Evolutionary conservation across 2,113 vertebrate genomes (phyloP).

Genomic region (Lepidothrix coronata): DNA sequence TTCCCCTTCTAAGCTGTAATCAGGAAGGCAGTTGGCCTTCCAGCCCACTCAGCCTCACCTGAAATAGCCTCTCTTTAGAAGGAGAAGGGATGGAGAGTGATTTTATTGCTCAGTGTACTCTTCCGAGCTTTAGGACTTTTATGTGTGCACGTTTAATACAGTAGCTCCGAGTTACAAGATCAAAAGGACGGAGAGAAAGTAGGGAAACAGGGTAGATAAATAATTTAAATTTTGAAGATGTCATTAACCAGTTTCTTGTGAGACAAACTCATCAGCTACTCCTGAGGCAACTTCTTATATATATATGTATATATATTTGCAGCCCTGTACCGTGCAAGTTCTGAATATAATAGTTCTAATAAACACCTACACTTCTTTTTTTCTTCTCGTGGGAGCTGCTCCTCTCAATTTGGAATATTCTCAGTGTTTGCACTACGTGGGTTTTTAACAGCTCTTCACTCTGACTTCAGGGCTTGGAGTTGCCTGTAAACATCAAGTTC

Average conservation of each 20-base stretch:
- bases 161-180: not conserved
- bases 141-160: not conserved
- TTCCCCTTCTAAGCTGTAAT: not conserved
- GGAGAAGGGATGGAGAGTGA: not conserved
- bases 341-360: not conserved
- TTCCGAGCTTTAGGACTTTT: not conserved
- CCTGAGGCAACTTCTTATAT: not conserved
- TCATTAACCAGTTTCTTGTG: not conserved
- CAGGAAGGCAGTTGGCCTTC: not conserved
- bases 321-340: not conserved
- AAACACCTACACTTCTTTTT: not conserved
- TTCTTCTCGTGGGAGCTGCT: not conserved
- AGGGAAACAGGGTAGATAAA: not conserved
- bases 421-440: rapidly evolving
- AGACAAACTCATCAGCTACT: not conserved
- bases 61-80: not conserved
- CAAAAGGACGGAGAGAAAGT: not conserved
- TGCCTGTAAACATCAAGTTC: not conserved
- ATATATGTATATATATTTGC: not conserved
- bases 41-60: not conserved
- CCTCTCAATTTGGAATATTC: not conserved
- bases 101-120: not conserved
- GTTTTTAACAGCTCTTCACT: not conserved
- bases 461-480: not conserved
- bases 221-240: not conserved